Conservation (phyloP, 2,113 vertebrate species). For the Labeo catla region DNA sequence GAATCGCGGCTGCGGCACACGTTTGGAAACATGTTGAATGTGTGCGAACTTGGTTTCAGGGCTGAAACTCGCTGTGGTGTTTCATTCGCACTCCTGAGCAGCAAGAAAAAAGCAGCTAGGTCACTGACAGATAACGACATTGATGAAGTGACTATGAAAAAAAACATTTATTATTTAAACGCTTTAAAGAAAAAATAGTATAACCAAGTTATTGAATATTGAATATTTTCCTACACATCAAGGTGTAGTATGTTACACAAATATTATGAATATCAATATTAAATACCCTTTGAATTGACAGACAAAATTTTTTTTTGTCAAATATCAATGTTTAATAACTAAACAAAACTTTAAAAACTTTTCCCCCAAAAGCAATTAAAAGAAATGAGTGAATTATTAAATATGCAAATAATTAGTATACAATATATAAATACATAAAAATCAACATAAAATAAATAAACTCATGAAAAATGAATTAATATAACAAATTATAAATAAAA, state of each 20-base stretch:
- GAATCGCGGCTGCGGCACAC: slow-evolving; percentile 50
- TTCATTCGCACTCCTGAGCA: not conserved
- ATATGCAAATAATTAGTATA: too few relatives aligned
- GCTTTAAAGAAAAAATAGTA: not conserved
- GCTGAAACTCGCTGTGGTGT: slow-evolving; percentile 42
- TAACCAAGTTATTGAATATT: too few relatives aligned
- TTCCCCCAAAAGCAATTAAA: too few relatives aligned
- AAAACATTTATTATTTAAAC: not conserved
- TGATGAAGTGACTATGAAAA: not conserved
- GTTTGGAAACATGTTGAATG: slow-evolving; percentile 32
- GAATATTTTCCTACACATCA: not conserved
- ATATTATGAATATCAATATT: not conserved
- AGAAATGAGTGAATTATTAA: too few relatives aligned
- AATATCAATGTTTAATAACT: not conserved
- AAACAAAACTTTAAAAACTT: not conserved
- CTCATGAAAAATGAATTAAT: too few relatives aligned
- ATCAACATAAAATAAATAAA: too few relatives aligned
- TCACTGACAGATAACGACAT: not conserved
- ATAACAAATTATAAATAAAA: too few relatives aligned
- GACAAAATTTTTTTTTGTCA: not conserved
- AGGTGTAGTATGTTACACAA: not conserved
- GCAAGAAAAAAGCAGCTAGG: not conserved
- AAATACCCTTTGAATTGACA: not conserved
- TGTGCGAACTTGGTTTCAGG: not conserved
- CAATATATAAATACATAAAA: too few relatives aligned